Conservation (phyloP, 2,113 vertebrate species). For the Corythornis vintsioides region DNA sequence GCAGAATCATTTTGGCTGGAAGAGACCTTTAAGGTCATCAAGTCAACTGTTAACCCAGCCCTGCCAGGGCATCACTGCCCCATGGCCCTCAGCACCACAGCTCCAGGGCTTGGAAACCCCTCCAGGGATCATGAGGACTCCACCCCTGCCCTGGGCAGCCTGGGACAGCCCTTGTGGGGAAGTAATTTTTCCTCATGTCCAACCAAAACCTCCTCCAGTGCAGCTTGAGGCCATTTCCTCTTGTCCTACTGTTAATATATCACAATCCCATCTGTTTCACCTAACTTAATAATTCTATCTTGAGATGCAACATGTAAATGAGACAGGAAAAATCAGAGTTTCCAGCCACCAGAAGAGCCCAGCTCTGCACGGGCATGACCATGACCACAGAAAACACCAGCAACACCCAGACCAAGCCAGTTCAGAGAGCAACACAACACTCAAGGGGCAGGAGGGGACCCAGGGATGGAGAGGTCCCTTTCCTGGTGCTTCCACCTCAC, state of each 20-base stretch:
- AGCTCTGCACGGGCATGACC: not conserved
- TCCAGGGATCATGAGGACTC: not conserved
- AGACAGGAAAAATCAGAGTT: not conserved
- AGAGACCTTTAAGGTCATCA: not conserved
- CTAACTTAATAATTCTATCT: not conserved
- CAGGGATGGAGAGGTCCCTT: not conserved
- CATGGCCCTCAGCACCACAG: not conserved
- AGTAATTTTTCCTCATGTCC: not conserved
- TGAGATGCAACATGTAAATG: not conserved
- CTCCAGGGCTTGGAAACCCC: not conserved
- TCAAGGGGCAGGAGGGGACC: fast-evolving
- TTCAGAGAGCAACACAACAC: not conserved
- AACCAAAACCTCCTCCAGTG: not conserved
- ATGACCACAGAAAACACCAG: not conserved
- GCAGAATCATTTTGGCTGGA: not conserved
- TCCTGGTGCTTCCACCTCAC: not conserved
- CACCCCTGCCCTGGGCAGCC: not conserved
- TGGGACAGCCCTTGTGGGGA: not conserved
- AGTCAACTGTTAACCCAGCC: not conserved
- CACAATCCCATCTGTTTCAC: not conserved
- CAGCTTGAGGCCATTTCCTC: not conserved
- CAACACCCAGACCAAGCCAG: not conserved
- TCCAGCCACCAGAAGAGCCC: not conserved
- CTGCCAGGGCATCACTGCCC: not conserved
- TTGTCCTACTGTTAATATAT: not conserved